These are phyloP conservation scores for Pan troglodytes DNA, from an alignment of 2,113 vertebrate genomes.

Conservation along the genomic window NHGRI_mPanTro3-v2.1_pri NC_072411.2:93962001-93962500, in stretches of 20 bases:
- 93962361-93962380: background rate
- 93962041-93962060: constrained; percentile 66
- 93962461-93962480: background rate
- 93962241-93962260: constrained; percentile 50
- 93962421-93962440: constrained; percentile 3
- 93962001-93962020: constrained; percentile 60
- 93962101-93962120: constrained; percentile 70
- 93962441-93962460: constrained; percentile 54
- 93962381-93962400: background rate
- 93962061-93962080: constrained; percentile 71
- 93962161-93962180: background rate
- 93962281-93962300: background rate
- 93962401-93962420: background rate
- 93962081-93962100: constrained; percentile 60
- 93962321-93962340: background rate
- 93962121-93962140: constrained; percentile 33
- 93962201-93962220: constrained; percentile 53
- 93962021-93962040: constrained; percentile 72
- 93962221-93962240: background rate
- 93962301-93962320: background rate
- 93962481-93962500: constrained; percentile 24
- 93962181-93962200: constrained; percentile 57
- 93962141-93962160: constrained; percentile 52
- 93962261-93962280: constrained; percentile 31
- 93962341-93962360: constrained; percentile 23